Percentiles rank a stretch among this genome's conserved stretches.
Conservation (phyloP, 2,113 vertebrate species). For the Meles meles region DNA sequence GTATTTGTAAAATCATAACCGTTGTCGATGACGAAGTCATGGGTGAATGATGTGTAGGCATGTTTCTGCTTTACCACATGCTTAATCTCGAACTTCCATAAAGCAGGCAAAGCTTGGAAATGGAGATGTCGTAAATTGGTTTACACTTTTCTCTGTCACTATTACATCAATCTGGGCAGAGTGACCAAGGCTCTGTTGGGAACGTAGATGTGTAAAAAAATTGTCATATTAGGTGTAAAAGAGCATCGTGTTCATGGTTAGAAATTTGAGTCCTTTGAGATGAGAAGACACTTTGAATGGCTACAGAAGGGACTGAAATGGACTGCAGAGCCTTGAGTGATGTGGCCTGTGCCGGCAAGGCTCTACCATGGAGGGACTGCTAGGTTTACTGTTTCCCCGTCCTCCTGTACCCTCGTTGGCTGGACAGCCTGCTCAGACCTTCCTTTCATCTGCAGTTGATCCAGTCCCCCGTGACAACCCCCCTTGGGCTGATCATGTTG, state of each 20-base stretch:
- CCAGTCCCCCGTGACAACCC: constrained; percentile 93
- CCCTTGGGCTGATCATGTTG: constrained; percentile 94
- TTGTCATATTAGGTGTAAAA: background rate
- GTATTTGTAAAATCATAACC: background rate
- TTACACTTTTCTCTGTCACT: background rate
- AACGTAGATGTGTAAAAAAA: background rate
- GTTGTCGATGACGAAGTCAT: background rate
- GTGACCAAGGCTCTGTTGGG: background rate
- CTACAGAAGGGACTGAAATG: background rate
- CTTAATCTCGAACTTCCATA: background rate
- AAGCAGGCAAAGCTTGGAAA: background rate
- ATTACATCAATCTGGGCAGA: background rate
- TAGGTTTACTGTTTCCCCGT: background rate
- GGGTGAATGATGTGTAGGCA: background rate
- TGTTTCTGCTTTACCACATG: background rate
- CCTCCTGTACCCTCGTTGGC: background rate
- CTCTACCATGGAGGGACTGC: background rate
- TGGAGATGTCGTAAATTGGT: background rate
- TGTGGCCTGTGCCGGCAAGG: background rate
- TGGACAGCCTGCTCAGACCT: background rate
- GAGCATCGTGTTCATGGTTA: background rate
- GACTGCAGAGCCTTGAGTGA: background rate
- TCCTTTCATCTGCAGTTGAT: constrained; percentile 86
- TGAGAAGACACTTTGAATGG: constrained; percentile 18
- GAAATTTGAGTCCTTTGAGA: constrained; percentile 21